Conservation (phyloP, 2,797 vertebrate species). For the Myiotriccus ornatus region DNA sequence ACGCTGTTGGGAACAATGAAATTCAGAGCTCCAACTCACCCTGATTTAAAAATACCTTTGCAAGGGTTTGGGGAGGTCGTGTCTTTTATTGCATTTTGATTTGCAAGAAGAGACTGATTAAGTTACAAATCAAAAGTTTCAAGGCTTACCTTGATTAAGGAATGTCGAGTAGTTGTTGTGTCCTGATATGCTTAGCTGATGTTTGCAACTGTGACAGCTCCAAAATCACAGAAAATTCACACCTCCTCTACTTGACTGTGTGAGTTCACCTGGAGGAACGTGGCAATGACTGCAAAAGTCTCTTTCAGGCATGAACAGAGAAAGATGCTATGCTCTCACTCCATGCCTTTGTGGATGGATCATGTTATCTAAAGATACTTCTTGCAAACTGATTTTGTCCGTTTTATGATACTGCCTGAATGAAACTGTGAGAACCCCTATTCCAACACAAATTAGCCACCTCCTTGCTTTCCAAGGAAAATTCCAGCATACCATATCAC, state of each 20-base stretch:
- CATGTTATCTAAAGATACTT: background rate
- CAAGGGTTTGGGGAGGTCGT: background rate
- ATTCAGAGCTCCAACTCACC: background rate
- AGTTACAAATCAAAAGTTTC: background rate
- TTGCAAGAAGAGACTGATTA: background rate
- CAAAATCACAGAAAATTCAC: background rate
- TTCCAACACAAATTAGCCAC: background rate
- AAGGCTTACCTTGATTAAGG: background rate
- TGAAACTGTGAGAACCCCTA: background rate
- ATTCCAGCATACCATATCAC: background rate
- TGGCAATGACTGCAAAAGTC: background rate
- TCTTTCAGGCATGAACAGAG: background rate
- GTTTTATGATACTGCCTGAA: background rate
- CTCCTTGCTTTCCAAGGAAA: background rate
- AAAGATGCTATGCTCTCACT: background rate
- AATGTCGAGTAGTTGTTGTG: background rate
- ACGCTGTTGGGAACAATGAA: rapidly evolving
- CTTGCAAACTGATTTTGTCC: background rate
- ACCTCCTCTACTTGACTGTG: background rate
- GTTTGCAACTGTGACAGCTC: background rate
- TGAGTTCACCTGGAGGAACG: background rate
- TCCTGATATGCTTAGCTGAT: background rate
- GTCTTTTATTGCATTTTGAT: background rate
- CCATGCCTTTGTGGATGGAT: background rate
- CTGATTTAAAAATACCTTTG: background rate